Evolutionary conservation across 2,797 vertebrate genomes (phyloP), one percentile per base, ranked within the genome.

Genomic region (Protosalanx chinensis): DNA sequence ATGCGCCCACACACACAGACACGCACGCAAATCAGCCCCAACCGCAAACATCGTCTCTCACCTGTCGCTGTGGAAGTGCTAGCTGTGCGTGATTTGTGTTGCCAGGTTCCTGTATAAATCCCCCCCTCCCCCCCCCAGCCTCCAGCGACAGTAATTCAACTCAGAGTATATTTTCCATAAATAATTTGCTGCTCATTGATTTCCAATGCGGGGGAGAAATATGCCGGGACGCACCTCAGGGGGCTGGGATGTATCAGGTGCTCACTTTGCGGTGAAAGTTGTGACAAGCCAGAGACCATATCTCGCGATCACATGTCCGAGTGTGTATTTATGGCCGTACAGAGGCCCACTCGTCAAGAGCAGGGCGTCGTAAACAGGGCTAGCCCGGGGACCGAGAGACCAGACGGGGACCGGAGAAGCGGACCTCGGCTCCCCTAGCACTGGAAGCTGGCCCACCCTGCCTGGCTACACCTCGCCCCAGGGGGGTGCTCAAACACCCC

Each of bases 121-220:
- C 86, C 73, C 82, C 72, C 64, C 88, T 86, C 73, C 72, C 64
- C 88, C 86, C 73, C 82, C 72, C 64, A 85, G 86, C 86, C 84
- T 85, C 77, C 83, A 90, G 87, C 84, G 82, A 88, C 89, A 86
- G 90, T 93, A 93, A 93, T 91, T 93, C 88, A 92, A 90, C 84
- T 86, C 86, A 85, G 89, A 84, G 82, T 91, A 86, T 88, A 92
- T 93, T 95, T 93, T 91, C 91, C 88, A 91, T 94, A 93, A 94
- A 95, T 93, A 92, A 93, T 92, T 91, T 87, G 85, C 90, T 90
- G 86, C 86, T 76, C 71, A 92, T 92, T 93, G 92, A 94, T 92
- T 94, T 90, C 88, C 89, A 88, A 89, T 93, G 89, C 84, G 81
- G 80, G 82, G 83, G 85, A 91, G 90, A 92, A 91, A 93, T 89